phyloP scores from a whole-genome alignment of 2,113 vertebrate genomes.

The Bostrychus sinensis region DNA sequence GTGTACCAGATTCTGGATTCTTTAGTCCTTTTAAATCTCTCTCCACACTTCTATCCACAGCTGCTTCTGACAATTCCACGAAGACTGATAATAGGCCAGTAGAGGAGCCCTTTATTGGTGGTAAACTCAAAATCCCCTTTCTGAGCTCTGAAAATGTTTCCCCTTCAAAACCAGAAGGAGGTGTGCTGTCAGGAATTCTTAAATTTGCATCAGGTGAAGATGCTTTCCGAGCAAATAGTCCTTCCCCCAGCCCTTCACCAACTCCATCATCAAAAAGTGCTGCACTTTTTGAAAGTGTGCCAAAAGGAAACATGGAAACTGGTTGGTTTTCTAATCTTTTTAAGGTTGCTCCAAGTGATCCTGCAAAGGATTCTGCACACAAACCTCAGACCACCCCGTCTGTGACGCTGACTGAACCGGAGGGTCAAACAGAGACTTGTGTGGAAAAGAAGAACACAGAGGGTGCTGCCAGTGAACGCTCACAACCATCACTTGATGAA shows the following conservation, averaged over 20 bases:
- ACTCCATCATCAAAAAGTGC: constrained; percentile 59
- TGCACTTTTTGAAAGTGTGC: constrained; percentile 69
- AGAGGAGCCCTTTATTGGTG: constrained; percentile 77
- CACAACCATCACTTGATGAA: constrained; percentile 34
- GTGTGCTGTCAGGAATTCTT: constrained; percentile 76
- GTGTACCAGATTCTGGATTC: constrained; percentile 77
- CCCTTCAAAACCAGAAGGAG: constrained; percentile 66
- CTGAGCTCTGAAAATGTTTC: constrained; percentile 75
- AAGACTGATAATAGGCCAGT: constrained; percentile 54
- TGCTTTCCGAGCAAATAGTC: constrained; percentile 24
- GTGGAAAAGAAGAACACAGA: constrained; percentile 36
- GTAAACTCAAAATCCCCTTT: constrained; percentile 85
- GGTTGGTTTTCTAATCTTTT: constrained; percentile 85
- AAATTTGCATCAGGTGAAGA: constrained; percentile 77
- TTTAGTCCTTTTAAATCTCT: constrained; percentile 91
- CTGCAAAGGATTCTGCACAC: constrained; percentile 39
- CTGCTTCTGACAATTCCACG: constrained; percentile 66
- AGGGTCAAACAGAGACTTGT: constrained; percentile 41
- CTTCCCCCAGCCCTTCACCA: constrained; percentile 41
- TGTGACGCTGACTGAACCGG: constrained; percentile 48
- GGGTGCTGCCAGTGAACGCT: neutral
- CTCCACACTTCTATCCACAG: constrained; percentile 83
- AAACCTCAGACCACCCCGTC: constrained; percentile 48
- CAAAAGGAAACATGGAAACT: constrained; percentile 77
- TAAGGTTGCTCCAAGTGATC: constrained; percentile 72